Evolutionary conservation across 1,140 invertebrate species (phyloP).

Genomic region (Apocrypta bakeri): DNA sequence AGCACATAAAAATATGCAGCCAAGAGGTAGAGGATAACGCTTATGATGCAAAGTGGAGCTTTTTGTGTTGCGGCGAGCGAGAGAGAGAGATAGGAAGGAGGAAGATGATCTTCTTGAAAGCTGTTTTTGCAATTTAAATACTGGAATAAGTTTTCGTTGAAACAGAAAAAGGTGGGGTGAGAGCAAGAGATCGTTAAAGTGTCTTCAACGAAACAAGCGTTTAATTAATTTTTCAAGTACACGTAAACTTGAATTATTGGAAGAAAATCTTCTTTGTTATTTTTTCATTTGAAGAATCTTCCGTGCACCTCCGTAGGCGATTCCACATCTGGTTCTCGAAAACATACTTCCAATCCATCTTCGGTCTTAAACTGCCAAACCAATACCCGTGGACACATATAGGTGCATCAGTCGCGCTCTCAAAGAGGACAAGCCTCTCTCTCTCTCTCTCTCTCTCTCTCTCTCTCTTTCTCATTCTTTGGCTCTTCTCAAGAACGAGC

Average conservation of each 20-base stretch:
- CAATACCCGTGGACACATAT: too few relatives aligned
- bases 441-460: too few relatives aligned
- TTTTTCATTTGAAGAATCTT: not conserved
- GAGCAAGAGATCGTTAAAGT: not conserved
- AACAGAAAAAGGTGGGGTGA: too few relatives aligned
- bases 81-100: not conserved
- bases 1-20: not conserved
- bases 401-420: too few relatives aligned
- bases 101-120: not conserved
- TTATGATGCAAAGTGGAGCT: not conserved
- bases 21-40: not conserved
- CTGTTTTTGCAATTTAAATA: not conserved
- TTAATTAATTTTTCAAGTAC: not conserved
- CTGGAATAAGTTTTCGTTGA: not conserved
- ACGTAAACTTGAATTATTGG: too few relatives aligned
- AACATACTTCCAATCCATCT: not conserved
- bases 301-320: too few relatives aligned
- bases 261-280: not conserved
- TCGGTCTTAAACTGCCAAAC: not conserved
- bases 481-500: conserved; percentile 4
- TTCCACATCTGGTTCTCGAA: not conserved
- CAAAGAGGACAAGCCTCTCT: too few relatives aligned
- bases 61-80: not conserved
- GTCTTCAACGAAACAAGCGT: not conserved
- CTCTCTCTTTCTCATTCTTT: not conserved